A percentile compares a stretch with the other conserved stretches of the same genome.
These are phyloP conservation scores for Oplegnathus fasciatus DNA, from an alignment of 2,113 vertebrate species.

Conservation along the genomic window DNA sequence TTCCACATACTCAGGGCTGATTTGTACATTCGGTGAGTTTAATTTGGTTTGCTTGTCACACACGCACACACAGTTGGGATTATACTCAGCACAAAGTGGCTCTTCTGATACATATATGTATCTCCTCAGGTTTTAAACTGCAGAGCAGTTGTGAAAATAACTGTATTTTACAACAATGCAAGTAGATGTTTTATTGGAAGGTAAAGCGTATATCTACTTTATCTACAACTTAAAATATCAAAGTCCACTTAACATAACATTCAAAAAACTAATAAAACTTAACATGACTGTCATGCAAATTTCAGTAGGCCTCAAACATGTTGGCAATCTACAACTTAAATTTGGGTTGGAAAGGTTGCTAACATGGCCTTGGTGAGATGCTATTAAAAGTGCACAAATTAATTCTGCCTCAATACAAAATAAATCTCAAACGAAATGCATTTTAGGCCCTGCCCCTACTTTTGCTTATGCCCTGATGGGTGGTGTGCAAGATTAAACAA, in stretches of 20 bases:
- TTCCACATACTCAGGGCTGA: no score
- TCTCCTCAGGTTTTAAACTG: background rate
- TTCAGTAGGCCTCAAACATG: background rate
- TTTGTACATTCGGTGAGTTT: no score
- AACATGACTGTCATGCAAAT: background rate
- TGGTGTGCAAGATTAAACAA: background rate
- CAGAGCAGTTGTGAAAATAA: background rate
- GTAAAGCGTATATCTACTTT: background rate
- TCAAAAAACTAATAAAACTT: background rate
- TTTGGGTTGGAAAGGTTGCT: background rate
- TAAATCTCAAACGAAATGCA: background rate
- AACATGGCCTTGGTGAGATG: background rate
- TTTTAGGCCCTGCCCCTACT: constrained; percentile 32
- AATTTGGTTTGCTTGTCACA: background rate
- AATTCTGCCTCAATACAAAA: background rate
- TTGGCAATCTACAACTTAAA: background rate
- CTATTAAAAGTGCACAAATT: background rate
- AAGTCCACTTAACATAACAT: background rate
- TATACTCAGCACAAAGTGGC: no score
- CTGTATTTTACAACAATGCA: background rate
- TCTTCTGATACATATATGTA: background rate
- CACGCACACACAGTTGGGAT: no score
- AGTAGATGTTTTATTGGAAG: background rate
- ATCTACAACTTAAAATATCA: background rate
- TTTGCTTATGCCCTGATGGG: background rate